phyloP scores from a whole-genome alignment of 2,113 vertebrate genomes.

The Pygathrix nemaeus region DNA sequence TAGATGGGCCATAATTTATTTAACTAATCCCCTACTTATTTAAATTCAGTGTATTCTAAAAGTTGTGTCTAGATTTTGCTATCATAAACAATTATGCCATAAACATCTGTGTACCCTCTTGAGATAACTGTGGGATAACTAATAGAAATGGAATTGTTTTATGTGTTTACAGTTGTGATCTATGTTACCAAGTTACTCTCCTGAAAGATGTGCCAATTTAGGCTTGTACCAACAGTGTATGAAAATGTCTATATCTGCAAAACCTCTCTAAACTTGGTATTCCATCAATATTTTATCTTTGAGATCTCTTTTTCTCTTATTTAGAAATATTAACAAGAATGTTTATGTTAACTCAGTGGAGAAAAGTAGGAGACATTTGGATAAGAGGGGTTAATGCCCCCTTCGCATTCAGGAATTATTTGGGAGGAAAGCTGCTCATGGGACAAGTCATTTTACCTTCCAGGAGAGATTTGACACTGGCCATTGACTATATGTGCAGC shows the following conservation, averaged over 20 bases:
- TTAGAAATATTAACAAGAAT: background rate
- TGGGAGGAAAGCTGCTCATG: background rate
- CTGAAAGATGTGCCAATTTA: background rate
- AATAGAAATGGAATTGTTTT: background rate
- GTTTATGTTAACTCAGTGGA: background rate
- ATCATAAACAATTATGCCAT: background rate
- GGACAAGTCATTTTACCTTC: background rate
- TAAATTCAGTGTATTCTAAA: background rate
- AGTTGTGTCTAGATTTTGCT: slow-evolving; percentile 8
- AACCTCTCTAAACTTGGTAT: background rate
- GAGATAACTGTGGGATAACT: background rate
- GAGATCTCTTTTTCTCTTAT: background rate
- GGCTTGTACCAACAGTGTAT: background rate
- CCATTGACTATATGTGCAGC: background rate
- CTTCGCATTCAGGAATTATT: background rate
- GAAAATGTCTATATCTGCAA: background rate
- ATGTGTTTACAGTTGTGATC: background rate
- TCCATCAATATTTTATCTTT: background rate
- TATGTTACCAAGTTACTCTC: background rate
- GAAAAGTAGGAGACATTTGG: background rate
- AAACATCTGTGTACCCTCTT: background rate
- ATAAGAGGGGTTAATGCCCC: background rate
- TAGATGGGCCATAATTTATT: background rate
- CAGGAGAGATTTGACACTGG: background rate
- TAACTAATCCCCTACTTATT: background rate